Base-by-base conservation (phyloP, 2,113 vertebrate species). In the Oryzias woworae region DNA sequence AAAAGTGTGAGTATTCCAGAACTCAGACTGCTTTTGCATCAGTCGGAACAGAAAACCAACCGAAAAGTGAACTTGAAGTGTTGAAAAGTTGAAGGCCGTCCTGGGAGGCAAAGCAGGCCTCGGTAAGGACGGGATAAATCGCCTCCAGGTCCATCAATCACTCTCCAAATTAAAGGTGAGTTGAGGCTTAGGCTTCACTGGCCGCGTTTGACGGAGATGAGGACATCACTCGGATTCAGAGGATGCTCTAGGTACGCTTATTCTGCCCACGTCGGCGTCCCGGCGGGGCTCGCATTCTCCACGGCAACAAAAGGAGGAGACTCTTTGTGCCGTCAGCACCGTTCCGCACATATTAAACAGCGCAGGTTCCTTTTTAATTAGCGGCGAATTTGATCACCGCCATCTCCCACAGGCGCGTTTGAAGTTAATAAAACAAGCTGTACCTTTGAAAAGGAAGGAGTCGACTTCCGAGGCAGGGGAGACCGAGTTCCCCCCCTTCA, bases 401-500 rank as follows among this genome's bases (percentile, higher is more conserved):
- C 78, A 66, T 82, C 80, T 90, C 89, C 90, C 91, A 73, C 65
- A 78, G 90, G 83, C 66, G 26, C 82, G 73, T 83, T 83, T 85
- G 82, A 85, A 84, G 88, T 88, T 92, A 90, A 90, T 92, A 91
- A 91, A 87, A 90, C 83, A 85, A 84, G 79, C 81, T 71, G 82
- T 79, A 89, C 88, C 89, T 90, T 85, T 53, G 62, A 54, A 60
- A n/a, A 73, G 66, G 57, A 24, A 20, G 52, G 49, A 66, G 55
- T 69, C 66, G 68, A 28, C 54, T 79, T 74, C 62, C 62, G 75
- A 76, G 69, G 58, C 50, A 53, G 77, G 51, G 52, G 62, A 58
- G 66, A 62, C 66, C 53, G 68, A 49, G 42, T 55, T 0, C 7
- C 80, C 58, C 57, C 41, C 67, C 70, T 66, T 65, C 42, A 78